Evolutionary conservation across 1,140 invertebrate genomes (phyloP).

Genomic region (Heliconius melpomene): DNA sequence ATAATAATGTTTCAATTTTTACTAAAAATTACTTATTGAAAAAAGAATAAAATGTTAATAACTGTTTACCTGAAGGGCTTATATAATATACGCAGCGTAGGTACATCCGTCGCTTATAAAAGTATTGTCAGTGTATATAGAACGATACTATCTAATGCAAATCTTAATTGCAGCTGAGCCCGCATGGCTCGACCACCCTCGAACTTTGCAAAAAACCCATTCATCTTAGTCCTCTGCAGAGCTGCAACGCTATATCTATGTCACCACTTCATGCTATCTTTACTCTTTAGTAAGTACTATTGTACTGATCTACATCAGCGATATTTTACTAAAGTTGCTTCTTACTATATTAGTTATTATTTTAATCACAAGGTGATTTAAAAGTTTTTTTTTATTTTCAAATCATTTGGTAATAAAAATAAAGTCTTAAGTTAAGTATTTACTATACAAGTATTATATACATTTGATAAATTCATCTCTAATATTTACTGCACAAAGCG

Average conservation of each 20-base stretch:
- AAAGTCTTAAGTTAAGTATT: too few species aligned
- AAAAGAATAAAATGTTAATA: neutral
- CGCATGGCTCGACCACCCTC: conserved; percentile 70
- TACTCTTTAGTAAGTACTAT: neutral
- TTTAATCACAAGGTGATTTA: neutral
- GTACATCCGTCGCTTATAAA: conserved; percentile 55
- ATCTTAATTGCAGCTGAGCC: conserved; percentile 64
- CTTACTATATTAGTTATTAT: neutral
- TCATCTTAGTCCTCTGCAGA: conserved; percentile 16
- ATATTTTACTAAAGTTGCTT: neutral
- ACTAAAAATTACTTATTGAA: too few species aligned
- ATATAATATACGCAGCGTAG: conserved; percentile 38
- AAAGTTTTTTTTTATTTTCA: neutral
- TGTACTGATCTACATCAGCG: conserved; percentile 2
- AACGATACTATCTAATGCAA: conserved; percentile 45
- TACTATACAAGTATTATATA: neutral
- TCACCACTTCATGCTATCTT: conserved; percentile 10
- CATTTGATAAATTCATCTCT: neutral
- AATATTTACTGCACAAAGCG: conserved; percentile 38
- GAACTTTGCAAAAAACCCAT: conserved; percentile 48
- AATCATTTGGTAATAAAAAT: too few species aligned
- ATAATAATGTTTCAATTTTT: too few species aligned
- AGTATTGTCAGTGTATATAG: conserved; percentile 47
- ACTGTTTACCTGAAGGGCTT: neutral
- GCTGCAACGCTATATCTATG: conserved; percentile 1